Evolutionary conservation across 2,888 invertebrate genomes (phyloP).

Genomic region (Megastigmus dorsalis): DNA sequence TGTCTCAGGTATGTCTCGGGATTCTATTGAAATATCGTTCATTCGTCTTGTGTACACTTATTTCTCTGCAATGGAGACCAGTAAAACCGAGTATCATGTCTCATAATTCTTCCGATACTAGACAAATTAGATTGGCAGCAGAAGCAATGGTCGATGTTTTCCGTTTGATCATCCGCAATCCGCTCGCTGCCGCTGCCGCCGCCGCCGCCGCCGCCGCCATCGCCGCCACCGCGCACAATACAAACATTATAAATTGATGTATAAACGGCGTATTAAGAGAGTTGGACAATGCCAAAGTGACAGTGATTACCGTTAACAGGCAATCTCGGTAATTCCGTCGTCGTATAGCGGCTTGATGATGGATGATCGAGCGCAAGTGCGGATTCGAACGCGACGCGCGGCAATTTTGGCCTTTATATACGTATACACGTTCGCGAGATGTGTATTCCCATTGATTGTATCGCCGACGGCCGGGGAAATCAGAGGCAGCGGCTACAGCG

Average conservation of each 20-base stretch:
- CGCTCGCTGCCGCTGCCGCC: no score
- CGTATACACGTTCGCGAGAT: not conserved
- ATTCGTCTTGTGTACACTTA: no score
- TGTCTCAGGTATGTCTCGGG: no score
- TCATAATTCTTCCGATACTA: no score
- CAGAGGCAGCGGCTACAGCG: no score
- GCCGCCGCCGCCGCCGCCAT: not conserved
- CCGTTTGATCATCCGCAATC: no score
- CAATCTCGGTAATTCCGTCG: constrained; percentile 72
- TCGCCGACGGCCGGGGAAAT: no score
- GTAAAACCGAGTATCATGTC: no score
- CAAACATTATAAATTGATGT: constrained; percentile 25
- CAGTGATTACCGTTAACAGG: constrained; percentile 70
- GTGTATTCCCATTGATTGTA: not conserved
- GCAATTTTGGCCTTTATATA: constrained; percentile 48
- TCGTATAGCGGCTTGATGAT: constrained; percentile 62
- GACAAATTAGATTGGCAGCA: no score
- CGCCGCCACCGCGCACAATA: not conserved
- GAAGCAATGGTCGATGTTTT: no score
- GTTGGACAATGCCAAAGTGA: constrained; percentile 58
- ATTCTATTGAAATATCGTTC: no score
- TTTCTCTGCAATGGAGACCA: no score
- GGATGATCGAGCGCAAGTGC: constrained; percentile 31
- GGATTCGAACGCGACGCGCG: constrained; percentile 44
- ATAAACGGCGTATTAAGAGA: not conserved